These are phyloP conservation scores for Gymnarchus niloticus DNA, from an alignment of 2,113 vertebrate species.

Conservation along the genomic window DNA sequence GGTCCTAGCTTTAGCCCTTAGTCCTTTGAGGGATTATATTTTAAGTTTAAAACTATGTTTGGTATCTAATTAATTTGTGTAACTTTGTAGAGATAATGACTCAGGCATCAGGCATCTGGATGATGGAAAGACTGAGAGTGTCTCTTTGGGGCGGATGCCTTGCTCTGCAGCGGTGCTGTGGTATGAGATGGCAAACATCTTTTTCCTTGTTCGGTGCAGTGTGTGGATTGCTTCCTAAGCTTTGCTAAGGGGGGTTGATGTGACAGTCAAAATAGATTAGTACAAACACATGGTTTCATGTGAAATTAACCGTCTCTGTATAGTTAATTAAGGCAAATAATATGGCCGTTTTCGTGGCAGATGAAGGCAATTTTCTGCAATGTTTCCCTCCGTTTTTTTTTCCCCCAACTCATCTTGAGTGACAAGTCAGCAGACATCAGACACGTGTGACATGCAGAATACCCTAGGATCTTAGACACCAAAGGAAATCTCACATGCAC, in stretches of 20 bases:
- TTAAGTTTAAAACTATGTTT: not conserved
- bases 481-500: too few species aligned
- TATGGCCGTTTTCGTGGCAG: constrained; percentile 2
- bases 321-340: constrained; percentile 18
- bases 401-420: not conserved
- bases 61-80: not conserved
- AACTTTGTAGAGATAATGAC: not conserved
- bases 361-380: not conserved
- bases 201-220: not conserved
- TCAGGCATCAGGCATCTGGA: not conserved
- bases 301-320: constrained; percentile 14
- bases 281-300: constrained; percentile 2
- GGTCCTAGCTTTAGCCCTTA: not conserved
- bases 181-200: not conserved
- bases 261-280: constrained; percentile 13
- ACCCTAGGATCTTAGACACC: not conserved
- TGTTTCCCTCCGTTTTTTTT: not conserved
- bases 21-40: not conserved
- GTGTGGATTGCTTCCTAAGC: not conserved
- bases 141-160: not conserved
- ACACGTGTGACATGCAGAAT: not conserved
- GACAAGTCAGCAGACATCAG: not conserved
- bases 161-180: not conserved
- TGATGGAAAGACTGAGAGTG: not conserved
- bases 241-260: not conserved